Evolutionary conservation across 1,140 invertebrate species (phyloP), one percentile per base, ranked within the genome.

Genomic region (Tetragnatha versicolor): DNA sequence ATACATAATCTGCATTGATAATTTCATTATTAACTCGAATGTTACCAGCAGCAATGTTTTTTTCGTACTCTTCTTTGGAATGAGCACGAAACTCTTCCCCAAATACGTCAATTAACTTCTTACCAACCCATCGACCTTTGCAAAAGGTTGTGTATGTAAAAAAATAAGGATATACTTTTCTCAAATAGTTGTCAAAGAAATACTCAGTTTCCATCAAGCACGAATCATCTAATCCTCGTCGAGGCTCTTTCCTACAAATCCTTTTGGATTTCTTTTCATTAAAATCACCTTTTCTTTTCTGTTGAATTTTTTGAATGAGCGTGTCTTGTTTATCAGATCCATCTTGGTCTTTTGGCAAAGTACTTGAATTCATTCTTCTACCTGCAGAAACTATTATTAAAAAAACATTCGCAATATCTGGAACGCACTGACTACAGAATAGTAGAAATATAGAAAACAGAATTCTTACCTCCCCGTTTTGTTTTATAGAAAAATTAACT

Each of bases 141-240:
- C 94, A 96, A 88, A 96, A 97, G 10, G 96, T 97, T 55, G 93
- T 95, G 87, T 98, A 99, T 14, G 94, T 96, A 87, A 96, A 98
- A 86, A 96, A 96, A 88, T 99, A 99, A 0, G 98, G 98, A 86
- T 98, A 97, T 0, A 99, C 97, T 89, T 99, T 98, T 73, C 98
- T 90, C 68, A 99, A 89, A 81, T 95, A 95, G 90, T 97, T 97
- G 89, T 98, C 95, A 85, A 96, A 93, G 87, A 96, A 98, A 88
- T 98, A 98, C 27, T 94, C 95, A 29, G 95, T 96, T 88, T 97
- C 94, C 86, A 95, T 94, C 88, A 95, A 96, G 81, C 93, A 89
- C 83, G 95, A 94, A 85, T 96, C 94, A 29, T 93, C 95, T 86
- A 96, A 96, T 75, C 94, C 94, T 3, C 94, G 94, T 85, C 94